phyloP scores from a whole-genome alignment of 2,113 vertebrate species.

The Anthoscopus minutus region DNA sequence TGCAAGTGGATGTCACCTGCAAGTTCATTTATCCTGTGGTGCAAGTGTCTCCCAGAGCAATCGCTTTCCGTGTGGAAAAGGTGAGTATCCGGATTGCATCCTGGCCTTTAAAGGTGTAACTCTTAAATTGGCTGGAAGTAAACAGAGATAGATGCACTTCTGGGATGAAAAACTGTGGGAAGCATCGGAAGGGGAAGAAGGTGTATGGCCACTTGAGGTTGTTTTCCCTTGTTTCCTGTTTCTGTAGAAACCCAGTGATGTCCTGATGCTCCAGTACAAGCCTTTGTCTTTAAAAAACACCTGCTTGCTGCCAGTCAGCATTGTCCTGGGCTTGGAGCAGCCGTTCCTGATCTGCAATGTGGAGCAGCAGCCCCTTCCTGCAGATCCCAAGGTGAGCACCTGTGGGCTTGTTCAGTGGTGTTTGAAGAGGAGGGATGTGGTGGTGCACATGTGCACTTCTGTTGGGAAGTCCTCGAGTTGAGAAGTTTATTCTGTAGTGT shows the following conservation, averaged over 20 bases:
- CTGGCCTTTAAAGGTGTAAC: not conserved
- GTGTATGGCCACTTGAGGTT: not conserved
- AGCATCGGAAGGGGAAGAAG: not conserved
- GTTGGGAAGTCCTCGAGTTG: not conserved
- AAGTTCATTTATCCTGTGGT: conserved; percentile 78
- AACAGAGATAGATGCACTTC: not conserved
- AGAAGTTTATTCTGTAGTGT: not conserved
- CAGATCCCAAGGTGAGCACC: conserved; percentile 31
- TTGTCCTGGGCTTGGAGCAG: conserved; percentile 65
- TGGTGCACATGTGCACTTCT: fast-evolving
- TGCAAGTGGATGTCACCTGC: conserved; percentile 77
- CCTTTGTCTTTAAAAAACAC: conserved; percentile 77
- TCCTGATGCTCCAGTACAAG: conserved; percentile 66
- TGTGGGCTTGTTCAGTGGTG: not conserved
- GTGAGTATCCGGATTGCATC: conserved; percentile 47
- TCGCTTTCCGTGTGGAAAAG: conserved; percentile 81
- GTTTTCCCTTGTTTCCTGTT: not conserved
- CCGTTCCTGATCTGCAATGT: conserved; percentile 78
- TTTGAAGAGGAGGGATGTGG: not conserved
- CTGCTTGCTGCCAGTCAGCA: conserved; percentile 71
- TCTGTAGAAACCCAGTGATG: conserved; percentile 57
- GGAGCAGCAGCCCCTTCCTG: not conserved
- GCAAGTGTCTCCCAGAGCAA: conserved; percentile 71
- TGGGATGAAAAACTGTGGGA: not conserved
- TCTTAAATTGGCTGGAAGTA: not conserved